A percentile compares a stretch with the other conserved stretches of the same genome.
phyloP scores from a whole-genome alignment of 1,140 invertebrate genomes.

The Hypsibius dujardini region DNA sequence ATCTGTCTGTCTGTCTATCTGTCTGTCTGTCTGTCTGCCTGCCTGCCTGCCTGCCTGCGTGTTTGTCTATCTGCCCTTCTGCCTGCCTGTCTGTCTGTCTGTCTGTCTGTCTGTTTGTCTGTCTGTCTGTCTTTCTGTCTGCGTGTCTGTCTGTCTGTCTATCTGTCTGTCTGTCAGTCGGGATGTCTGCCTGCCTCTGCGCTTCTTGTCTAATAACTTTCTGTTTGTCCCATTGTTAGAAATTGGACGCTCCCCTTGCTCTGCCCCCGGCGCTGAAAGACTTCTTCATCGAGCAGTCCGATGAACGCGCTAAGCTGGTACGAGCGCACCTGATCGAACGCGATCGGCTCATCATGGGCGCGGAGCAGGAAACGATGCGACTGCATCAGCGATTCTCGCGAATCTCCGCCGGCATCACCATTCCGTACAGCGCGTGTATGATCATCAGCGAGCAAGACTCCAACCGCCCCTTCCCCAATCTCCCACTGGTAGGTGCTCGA shows the following conservation, averaged over 20 bases:
- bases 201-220: too few relatives aligned
- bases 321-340: background rate
- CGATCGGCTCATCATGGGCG: conserved; percentile 14
- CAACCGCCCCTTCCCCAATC: background rate
- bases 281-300: background rate
- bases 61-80: too few relatives aligned
- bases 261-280: background rate
- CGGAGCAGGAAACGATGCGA: conserved; percentile 6
- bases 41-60: too few relatives aligned
- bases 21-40: too few relatives aligned
- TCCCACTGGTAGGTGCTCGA: background rate
- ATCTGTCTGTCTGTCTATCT: too few relatives aligned
- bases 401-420: background rate
- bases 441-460: conserved; percentile 13
- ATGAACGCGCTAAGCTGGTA: background rate
- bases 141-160: too few relatives aligned
- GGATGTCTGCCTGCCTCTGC: too few relatives aligned
- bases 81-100: too few relatives aligned
- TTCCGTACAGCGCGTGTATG: conserved; percentile 11
- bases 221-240: too few relatives aligned
- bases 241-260: background rate
- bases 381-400: conserved; percentile 9
- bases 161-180: too few relatives aligned
- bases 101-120: too few relatives aligned
- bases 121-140: too few relatives aligned